Evolutionary conservation across 2,888 invertebrate genomes (phyloP), one percentile per base, ranked within the genome.

Genomic region (Sarcophaga carnaria): DNA sequence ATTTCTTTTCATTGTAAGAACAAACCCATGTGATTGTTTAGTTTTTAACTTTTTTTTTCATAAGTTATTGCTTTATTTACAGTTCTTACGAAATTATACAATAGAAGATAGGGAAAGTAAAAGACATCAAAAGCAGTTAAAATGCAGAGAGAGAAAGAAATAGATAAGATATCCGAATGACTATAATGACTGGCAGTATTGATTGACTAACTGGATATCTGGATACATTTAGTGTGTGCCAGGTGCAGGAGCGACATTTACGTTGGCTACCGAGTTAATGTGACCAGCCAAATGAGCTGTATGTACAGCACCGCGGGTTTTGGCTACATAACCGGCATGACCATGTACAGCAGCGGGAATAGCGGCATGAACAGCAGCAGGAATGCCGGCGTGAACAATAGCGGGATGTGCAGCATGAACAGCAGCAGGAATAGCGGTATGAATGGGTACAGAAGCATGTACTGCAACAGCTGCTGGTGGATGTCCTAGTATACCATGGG

Each of bases 171-270:
- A 37, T 8, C 37, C 8, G 37, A 37, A 8, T 37, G 37, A 37
- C 37, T 37, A 37, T 10, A 37, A 1, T 22, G 22, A 37, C 2
- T 37, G 37, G 37, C 37, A 37, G 37, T 37, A 2, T 37, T 37
- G 37, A 37, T 37, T 37, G 37, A 37, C 10, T 37, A 10, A 37
- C 2, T 10, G 37, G 37, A 37, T 37, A 37, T 37, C 8, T 10
- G 10, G 2, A 37, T 4, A 17, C 4, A 17, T 60, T 83, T 87
- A 88, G 60, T 71, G 63, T 45, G 87, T 87, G 45, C 86, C 88
- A 12, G 88, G 88, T 47, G 88, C 88, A 6, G 89, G 85, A 25
- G 88, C 87, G 10, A 89, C 69, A 60, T 85, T 85, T 1, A 85
- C 75, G 25, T 81, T 85, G 8, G 85, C 81, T 12, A 86, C 86